Conservation (phyloP, 2,888 invertebrate species). For the Eupithecia subumbrata region DNA sequence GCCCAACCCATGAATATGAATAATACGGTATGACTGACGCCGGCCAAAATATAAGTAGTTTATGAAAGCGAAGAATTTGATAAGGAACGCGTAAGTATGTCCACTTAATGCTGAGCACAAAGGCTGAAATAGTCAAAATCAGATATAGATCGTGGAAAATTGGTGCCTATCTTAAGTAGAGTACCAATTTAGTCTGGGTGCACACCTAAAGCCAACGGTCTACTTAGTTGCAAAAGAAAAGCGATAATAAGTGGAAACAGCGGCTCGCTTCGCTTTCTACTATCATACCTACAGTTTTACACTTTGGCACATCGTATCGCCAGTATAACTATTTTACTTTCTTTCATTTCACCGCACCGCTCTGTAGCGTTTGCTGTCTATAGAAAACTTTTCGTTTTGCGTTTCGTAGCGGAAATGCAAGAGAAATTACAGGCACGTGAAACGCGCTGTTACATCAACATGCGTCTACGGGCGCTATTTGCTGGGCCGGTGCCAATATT, state of each 20-base stretch:
- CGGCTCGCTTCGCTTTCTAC: conserved; percentile 10
- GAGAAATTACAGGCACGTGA: conserved; percentile 32
- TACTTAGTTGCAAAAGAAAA: conserved; percentile 5
- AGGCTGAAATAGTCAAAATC: background rate
- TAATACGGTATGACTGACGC: too few relatives aligned
- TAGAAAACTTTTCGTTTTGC: conserved; percentile 14
- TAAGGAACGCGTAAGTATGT: background rate
- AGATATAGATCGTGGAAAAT: background rate
- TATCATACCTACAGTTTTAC: conserved; percentile 3
- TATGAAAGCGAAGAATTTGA: background rate
- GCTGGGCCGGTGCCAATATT: conserved; percentile 31
- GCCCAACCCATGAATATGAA: too few relatives aligned
- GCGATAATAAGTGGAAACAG: background rate
- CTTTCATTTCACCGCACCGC: conserved; percentile 1
- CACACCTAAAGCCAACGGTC: background rate
- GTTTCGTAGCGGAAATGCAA: conserved; percentile 24
- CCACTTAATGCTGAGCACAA: background rate
- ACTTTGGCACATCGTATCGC: background rate
- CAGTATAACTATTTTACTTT: conserved; percentile 1
- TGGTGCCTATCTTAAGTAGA: background rate
- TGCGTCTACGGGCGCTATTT: conserved; percentile 27
- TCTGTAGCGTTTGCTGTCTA: background rate
- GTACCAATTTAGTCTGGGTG: background rate
- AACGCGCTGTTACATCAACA: conserved; percentile 32
- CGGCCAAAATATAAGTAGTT: too few relatives aligned